Evolutionary conservation across 2,888 invertebrate species (phyloP), one percentile per base, ranked within the genome.

Genomic region (Hirtodrosophila confusa): DNA sequence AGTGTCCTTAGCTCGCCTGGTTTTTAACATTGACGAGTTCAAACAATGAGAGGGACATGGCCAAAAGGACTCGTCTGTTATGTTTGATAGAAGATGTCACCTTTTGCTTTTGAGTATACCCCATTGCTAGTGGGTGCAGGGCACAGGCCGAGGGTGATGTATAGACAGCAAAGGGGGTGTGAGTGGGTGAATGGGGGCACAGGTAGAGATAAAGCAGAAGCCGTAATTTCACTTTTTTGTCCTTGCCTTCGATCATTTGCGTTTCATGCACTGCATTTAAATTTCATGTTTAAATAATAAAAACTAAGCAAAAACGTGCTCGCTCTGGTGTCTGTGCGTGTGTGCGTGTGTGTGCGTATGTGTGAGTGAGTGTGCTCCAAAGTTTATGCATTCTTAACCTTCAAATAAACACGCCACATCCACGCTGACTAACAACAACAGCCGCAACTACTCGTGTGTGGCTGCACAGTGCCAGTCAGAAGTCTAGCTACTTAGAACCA

Each of bases 201-300:
- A 67, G 11, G 31, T 41, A 10, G 29, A 58, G 24, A 58, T 57
- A 55, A 60, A 61, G 57, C 54, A 55, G 35, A 61, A 75, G 58
- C 31, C 51, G 70, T 75, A 69, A 76, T 72, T 63, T 65, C 35
- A 58, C 35, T 67, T 69, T 57, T 65, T 43, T 61, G 65, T 51
- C 45, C 39, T 72, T 75, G 60, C 51, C 37, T 68, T 54, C 64
- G 58, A 70, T 74, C 70, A 70, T 64, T 67, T 77, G 58, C 49
- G 67, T 62, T 64, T 63, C 86, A 80, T 86, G 86, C 71, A 69
- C 60, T 80, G 80, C 76, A 86, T 83, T 80, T 78, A 75, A 84
- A 83, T 83, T 77, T 70, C 66, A 75, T 71, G 69, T 67, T 82
- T 80, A 75, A 78, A 78, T 83, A 80, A 80, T 85, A 78, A 86